phyloP scores from a whole-genome alignment of 2,113 vertebrate genomes.

The Pomatostomus ruficeps region DNA sequence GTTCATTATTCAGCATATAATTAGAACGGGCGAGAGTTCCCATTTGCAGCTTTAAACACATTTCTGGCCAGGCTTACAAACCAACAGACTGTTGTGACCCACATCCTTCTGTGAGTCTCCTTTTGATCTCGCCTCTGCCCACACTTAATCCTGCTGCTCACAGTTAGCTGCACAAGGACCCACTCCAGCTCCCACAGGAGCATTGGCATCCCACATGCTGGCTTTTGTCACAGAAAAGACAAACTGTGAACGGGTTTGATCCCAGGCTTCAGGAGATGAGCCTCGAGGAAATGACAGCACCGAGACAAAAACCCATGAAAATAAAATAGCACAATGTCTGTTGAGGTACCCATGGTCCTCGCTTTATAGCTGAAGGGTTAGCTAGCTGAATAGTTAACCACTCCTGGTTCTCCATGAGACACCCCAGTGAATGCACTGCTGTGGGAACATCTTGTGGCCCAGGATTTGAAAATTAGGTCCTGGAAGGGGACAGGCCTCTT shows the following conservation, averaged over 20 bases:
- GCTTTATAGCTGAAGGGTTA: background rate
- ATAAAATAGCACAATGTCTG: background rate
- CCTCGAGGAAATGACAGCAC: background rate
- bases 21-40: background rate
- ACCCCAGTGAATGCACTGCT: fast-evolving
- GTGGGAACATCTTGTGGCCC: background rate
- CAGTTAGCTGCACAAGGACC: fast-evolving
- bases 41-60: background rate
- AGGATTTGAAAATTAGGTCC: background rate
- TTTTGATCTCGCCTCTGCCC: background rate
- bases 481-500: background rate
- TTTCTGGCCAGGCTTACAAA: background rate
- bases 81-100: background rate
- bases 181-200: background rate
- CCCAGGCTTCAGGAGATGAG: background rate
- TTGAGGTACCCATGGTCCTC: background rate
- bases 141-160: background rate
- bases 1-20: background rate
- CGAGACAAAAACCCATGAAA: background rate
- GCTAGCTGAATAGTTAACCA: too few species aligned
- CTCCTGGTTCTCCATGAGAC: fast-evolving
- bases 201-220: fast-evolving
- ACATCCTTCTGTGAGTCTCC: background rate
- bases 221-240: background rate
- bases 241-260: background rate